Conservation (phyloP, 2,797 vertebrate species). For the Phoebastria nigripes region DNA sequence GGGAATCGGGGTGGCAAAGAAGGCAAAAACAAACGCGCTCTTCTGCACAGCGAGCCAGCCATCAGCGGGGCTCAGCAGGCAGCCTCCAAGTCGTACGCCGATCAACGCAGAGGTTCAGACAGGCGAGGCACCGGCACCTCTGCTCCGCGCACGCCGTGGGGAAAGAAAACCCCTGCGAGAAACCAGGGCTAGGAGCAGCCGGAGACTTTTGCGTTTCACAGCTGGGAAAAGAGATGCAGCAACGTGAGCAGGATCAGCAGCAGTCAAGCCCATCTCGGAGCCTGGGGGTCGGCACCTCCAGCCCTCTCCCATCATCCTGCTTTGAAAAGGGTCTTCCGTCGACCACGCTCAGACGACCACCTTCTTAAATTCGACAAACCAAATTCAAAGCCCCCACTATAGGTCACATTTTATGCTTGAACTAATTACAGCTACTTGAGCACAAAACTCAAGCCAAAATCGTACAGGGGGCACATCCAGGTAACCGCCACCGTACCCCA, state of each 20-base stretch:
- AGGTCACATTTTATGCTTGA: rapidly evolving
- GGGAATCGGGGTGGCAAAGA: background rate
- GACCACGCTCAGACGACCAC: rapidly evolving
- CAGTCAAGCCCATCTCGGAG: too few species aligned
- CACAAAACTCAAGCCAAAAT: rapidly evolving
- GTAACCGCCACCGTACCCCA: rapidly evolving
- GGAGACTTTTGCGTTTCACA: too few species aligned
- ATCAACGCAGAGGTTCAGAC: background rate
- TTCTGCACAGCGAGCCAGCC: rapidly evolving
- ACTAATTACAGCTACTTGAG: rapidly evolving
- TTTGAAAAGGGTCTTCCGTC: rapidly evolving
- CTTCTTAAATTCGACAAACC: rapidly evolving
- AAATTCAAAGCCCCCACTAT: rapidly evolving
- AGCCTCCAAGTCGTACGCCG: background rate
- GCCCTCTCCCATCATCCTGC: background rate
- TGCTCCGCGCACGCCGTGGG: background rate
- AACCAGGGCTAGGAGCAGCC: too few species aligned
- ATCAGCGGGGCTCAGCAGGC: background rate
- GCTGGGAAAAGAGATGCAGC: too few species aligned
- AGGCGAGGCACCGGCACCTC: rapidly evolving
- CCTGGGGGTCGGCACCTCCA: too few species aligned
- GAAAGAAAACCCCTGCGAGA: too few species aligned
- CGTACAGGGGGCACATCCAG: rapidly evolving
- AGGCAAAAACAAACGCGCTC: rapidly evolving
- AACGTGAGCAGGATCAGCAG: too few species aligned